Base-by-base conservation (phyloP, 2,113 vertebrate species). In the Cisticola juncidis region DNA sequence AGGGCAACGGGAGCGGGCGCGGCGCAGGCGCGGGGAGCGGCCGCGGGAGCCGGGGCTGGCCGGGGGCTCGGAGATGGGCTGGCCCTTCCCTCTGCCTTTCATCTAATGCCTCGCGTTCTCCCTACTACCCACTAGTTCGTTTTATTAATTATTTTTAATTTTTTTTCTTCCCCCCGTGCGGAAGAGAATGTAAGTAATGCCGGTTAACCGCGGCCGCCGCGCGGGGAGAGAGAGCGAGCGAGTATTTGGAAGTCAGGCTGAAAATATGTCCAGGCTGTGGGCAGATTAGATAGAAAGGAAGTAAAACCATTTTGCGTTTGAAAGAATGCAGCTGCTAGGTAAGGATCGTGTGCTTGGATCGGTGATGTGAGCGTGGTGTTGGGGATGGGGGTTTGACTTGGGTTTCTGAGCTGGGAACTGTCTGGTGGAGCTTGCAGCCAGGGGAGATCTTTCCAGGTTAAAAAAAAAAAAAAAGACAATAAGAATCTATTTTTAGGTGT, bases 271-370 rank as follows among this genome's bases (percentile, higher is more conserved):
- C 96, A 97, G 96, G 96, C 96, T 95, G 90, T 82, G 95, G 96
- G 97, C 97, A 97, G 97, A 91, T 95, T 98, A 98, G 98, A 92
- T 97, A 97, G 97, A 95, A 96, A 96, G 97, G 96, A 97, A 98
- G 96, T 95, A 94, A 96, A 97, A 97, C 86, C 98, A 91, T 95
- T 98, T 97, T 97, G 86, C 97, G 42, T 96, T 97, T 97, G 98
- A 96, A 97, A 98, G 97, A 98, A 97, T 97, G 98, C 97, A 97
- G 97, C 98, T 95, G 61, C 93, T 98, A 98, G 98, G 98, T 98
- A 98, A 98, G 98, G 97, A 87, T 88, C 91, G 81, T 82, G 96
- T 79, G 71, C 72, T 94, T 83, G 69, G 40, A n/a, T 87, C 60
- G 10, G 81, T 50, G 42, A 13, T 42, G 69, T 68, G 93, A 94